phyloP scores from a whole-genome alignment of 2,113 vertebrate genomes.

The Scophthalmus maximus region DNA sequence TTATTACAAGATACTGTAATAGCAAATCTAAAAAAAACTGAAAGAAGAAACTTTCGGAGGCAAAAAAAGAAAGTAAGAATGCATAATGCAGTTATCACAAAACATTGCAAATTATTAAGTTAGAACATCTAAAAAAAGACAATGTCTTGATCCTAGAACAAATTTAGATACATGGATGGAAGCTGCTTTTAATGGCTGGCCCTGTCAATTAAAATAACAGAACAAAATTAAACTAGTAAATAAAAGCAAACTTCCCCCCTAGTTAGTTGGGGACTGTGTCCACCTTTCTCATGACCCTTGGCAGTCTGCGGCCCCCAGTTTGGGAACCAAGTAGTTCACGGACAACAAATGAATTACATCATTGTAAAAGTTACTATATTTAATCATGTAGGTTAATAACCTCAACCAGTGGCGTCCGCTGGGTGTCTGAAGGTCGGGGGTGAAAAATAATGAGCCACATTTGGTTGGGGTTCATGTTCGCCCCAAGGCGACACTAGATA shows the following conservation, averaged over 20 bases:
- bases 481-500: background rate
- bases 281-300: background rate
- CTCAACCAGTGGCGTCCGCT: background rate
- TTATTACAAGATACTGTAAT: background rate
- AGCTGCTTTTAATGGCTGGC: too few relatives aligned
- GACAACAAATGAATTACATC: constrained; percentile 2
- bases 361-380: constrained; percentile 22
- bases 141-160: background rate
- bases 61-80: background rate
- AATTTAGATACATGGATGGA: background rate
- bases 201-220: background rate
- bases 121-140: background rate
- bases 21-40: too few relatives aligned
- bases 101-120: background rate
- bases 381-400: too few relatives aligned
- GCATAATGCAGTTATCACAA: too few relatives aligned
- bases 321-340: constrained; percentile 1
- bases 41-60: background rate
- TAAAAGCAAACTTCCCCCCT: background rate
- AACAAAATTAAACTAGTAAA: constrained; percentile 1
- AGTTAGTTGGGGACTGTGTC: background rate
- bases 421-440: constrained; percentile 1
- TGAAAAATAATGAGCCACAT: constrained; percentile 1
- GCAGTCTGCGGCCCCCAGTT: background rate
- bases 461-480: background rate